Percentiles rank a stretch among this genome's conserved stretches.
These are phyloP conservation scores for Australoheros facetus DNA, from an alignment of 2,797 vertebrate species.

Conservation along the genomic window DNA sequence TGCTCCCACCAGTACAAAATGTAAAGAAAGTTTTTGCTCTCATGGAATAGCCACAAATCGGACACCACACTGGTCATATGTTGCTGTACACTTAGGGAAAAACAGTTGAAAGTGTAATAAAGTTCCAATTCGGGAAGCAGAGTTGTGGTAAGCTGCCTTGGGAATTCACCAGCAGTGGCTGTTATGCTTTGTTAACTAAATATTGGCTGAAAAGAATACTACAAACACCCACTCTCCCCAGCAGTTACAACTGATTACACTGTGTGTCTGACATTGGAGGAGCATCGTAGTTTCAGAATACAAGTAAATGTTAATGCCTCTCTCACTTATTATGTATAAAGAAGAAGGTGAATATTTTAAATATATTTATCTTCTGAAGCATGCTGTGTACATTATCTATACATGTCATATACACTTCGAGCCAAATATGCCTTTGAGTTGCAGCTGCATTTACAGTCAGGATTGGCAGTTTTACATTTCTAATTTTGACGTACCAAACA, in stretches of 20 bases:
- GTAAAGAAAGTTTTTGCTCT: slow-evolving; percentile 7
- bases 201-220: slow-evolving; percentile 9
- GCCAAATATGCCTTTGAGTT: not conserved
- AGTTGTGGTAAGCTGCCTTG: not conserved
- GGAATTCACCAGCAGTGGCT: not conserved
- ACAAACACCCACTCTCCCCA: not conserved
- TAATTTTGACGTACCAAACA: not conserved
- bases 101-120: not conserved
- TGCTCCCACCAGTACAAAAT: not conserved
- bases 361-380: not conserved
- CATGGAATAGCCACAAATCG: not conserved
- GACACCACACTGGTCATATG: not conserved
- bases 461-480: slow-evolving; percentile 1
- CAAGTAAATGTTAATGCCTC: not conserved
- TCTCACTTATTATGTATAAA: not conserved
- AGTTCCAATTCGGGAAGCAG: not conserved
- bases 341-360: not conserved
- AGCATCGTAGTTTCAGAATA: not conserved
- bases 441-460: not conserved
- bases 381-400: not conserved
- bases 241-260: not conserved
- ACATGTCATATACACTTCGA: not conserved
- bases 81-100: not conserved
- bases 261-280: not conserved
- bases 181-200: slow-evolving; percentile 8